Percentiles rank a stretch among this genome's conserved stretches.
Conservation (phyloP, 2,797 vertebrate species). For the Falco novaeseelandiae region DNA sequence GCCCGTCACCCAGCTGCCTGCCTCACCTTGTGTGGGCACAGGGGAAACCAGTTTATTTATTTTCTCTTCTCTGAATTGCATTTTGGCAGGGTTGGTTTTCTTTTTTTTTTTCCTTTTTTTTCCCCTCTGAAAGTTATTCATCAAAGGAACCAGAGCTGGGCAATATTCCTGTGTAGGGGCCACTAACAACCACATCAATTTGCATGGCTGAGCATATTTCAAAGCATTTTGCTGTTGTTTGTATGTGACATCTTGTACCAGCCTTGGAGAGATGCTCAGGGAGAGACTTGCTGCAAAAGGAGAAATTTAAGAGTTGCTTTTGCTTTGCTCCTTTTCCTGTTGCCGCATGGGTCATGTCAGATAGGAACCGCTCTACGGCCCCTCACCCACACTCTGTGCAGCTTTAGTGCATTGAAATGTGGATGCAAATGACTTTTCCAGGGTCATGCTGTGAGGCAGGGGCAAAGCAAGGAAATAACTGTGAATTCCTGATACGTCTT, state of each 20-base stretch:
- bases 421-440: background rate
- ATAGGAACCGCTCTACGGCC: background rate
- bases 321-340: background rate
- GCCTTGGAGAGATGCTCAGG: background rate
- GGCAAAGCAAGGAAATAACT: background rate
- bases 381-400: background rate
- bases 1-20: background rate
- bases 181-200: background rate
- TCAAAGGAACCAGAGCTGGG: background rate
- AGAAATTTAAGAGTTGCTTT: background rate
- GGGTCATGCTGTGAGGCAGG: background rate
- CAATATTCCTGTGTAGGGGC: background rate
- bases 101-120: background rate
- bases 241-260: background rate
- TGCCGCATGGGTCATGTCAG: accelerated
- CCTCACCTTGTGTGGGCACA: background rate
- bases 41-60: background rate
- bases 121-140: background rate
- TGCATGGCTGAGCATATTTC: background rate
- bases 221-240: background rate
- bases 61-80: background rate
- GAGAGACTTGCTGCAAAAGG: background rate
- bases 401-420: background rate
- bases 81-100: background rate
- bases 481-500: background rate